Conservation (phyloP, 2,113 vertebrate species). For the Plectropomus leopardus region DNA sequence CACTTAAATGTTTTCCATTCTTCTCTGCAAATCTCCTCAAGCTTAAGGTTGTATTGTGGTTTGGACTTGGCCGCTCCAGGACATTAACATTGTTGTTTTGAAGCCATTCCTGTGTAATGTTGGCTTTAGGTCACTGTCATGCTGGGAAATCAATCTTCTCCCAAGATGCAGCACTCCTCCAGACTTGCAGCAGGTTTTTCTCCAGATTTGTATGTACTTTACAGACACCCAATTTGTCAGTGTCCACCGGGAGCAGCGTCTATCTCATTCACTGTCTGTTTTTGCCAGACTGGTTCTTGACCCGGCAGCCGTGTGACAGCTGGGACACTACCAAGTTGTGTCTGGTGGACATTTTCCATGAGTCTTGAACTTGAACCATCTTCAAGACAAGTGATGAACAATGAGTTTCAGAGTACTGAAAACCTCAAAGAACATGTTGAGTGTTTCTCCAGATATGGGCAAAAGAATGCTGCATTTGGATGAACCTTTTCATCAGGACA, state of each 20-base stretch:
- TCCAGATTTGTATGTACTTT: neutral
- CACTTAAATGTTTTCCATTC: neutral
- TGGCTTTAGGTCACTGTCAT: constrained; percentile 37
- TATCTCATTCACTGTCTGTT: neutral
- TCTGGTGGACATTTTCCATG: constrained; percentile 18
- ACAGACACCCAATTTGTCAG: constrained; percentile 8
- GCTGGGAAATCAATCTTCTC: constrained; percentile 44
- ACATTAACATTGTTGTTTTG: constrained; percentile 14
- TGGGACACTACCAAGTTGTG: neutral
- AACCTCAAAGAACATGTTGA: neutral
- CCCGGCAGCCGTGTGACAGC: neutral
- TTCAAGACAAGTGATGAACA: constrained; percentile 4
- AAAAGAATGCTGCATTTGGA: neutral
- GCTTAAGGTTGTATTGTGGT: neutral
- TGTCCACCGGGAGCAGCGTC: neutral
- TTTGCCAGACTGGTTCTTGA: constrained; percentile 16
- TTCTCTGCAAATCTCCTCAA: constrained; percentile 19
- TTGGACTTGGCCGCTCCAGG: constrained; percentile 7
- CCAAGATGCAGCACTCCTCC: constrained; percentile 10
- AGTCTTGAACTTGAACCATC: neutral
- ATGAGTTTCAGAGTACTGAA: neutral
- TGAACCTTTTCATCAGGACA: neutral
- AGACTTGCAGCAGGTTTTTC: constrained; percentile 10
- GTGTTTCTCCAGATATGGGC: neutral
- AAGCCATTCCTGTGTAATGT: constrained; percentile 13